A percentile compares a stretch with the other conserved stretches of the same genome.
These are phyloP conservation scores for Empis livida DNA, from an alignment of 2,888 invertebrate genomes.

Conservation along the genomic window DNA sequence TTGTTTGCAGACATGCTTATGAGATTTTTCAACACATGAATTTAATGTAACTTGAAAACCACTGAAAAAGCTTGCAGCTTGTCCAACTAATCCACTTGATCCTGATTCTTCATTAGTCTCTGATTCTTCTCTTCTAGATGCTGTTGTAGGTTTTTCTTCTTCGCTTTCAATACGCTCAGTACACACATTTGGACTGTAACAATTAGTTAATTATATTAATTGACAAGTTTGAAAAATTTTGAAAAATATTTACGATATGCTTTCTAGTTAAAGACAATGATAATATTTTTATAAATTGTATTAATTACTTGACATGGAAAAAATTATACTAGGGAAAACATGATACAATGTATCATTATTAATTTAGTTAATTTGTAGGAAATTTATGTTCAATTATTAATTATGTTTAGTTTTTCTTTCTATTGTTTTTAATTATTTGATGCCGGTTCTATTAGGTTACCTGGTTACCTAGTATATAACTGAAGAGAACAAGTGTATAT, in stretches of 20 bases:
- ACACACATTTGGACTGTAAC: constrained; percentile 47
- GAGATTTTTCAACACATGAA: constrained; percentile 33
- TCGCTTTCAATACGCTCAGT: constrained; percentile 40
- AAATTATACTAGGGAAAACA: too few relatives aligned
- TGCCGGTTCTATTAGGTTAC: background rate
- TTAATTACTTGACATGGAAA: background rate
- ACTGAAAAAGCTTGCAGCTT: constrained; percentile 22
- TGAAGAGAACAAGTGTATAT: background rate
- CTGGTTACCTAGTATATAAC: background rate
- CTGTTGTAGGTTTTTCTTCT: constrained; percentile 11
- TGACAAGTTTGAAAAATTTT: too few relatives aligned
- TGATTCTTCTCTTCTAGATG: constrained; percentile 18
- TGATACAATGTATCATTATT: too few relatives aligned
- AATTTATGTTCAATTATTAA: background rate
- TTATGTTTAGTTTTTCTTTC: background rate
- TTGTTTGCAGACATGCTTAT: constrained; percentile 34
- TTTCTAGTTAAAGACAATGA: background rate
- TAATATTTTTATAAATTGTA: background rate
- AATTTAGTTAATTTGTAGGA: background rate
- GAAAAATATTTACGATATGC: background rate
- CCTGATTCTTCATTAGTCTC: constrained; percentile 15
- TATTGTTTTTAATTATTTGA: background rate
- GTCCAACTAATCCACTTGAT: constrained; percentile 16
- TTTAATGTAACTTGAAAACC: constrained; percentile 33
- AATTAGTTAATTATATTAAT: constrained; percentile 4